Evolutionary conservation across 2,113 vertebrate species (phyloP).

Genomic region (Alexandromys fortis): DNA sequence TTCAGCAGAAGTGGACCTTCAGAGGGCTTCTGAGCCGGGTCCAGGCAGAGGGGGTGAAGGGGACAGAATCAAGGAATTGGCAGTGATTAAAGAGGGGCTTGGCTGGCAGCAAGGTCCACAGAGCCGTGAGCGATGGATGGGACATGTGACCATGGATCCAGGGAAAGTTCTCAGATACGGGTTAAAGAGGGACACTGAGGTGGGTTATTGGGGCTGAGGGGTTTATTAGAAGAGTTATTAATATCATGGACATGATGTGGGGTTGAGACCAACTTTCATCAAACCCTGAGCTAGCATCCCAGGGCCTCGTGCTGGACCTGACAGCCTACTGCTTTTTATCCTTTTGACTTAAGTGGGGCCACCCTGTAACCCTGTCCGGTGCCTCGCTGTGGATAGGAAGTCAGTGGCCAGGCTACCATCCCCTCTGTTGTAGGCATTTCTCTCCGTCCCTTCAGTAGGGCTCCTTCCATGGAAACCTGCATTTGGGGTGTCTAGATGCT

Average conservation of each 20-base stretch:
- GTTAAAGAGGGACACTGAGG: no score
- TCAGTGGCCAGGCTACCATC: neutral
- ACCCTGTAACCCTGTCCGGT: neutral
- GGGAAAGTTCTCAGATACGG: no score
- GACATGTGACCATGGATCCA: no score
- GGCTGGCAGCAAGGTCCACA: no score
- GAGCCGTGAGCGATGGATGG: no score
- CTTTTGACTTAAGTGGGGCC: neutral
- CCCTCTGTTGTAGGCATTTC: neutral
- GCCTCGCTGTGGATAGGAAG: no score
- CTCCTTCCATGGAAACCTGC: fast-evolving
- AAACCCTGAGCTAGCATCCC: neutral
- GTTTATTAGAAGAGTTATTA: neutral
- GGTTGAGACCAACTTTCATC: neutral
- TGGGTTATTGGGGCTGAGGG: neutral
- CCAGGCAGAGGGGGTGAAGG: neutral
- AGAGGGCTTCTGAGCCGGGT: neutral
- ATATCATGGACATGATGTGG: neutral
- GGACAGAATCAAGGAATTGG: no score
- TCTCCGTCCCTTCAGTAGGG: neutral
- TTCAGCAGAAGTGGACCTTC: neutral
- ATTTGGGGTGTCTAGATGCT: fast-evolving
- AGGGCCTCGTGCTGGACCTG: neutral
- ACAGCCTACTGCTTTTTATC: neutral
- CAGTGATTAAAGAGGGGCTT: no score